Conservation (phyloP, 2,797 vertebrate species). For the Aphelocoma californica region DNA sequence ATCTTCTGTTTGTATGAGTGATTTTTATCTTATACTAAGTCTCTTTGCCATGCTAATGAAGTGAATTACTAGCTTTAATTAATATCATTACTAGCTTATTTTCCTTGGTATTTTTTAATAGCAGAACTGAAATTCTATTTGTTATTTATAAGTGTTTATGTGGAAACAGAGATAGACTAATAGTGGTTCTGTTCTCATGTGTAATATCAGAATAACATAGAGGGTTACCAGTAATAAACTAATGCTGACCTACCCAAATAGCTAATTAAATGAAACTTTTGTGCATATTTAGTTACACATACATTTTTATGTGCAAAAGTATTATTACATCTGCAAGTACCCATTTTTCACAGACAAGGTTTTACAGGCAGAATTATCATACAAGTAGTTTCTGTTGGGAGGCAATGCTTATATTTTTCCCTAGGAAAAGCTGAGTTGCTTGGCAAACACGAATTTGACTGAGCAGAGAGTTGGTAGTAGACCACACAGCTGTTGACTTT, state of each 20-base stretch:
- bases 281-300: not conserved
- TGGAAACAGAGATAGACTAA: not conserved
- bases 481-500: not conserved
- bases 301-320: not conserved
- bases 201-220: not conserved
- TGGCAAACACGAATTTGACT: not conserved
- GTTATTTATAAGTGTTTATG: not conserved
- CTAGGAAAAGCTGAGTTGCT: not conserved
- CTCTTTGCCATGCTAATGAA: slow-evolving; percentile 3
- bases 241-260: not conserved
- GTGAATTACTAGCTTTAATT: slow-evolving; percentile 27
- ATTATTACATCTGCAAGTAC: not conserved
- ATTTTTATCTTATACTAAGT: not conserved
- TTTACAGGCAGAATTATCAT: not conserved
- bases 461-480: not conserved
- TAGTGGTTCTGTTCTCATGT: not conserved
- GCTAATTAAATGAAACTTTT: not conserved
- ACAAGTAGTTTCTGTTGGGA: not conserved
- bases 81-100: slow-evolving; percentile 9
- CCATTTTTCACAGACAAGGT: not conserved
- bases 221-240: not conserved
- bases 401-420: not conserved
- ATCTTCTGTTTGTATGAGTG: not conserved
- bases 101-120: not conserved
- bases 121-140: not conserved